These are phyloP conservation scores for Itoplectis maculator DNA, from an alignment of 2,888 invertebrate genomes.

Conservation along the genomic window DNA sequence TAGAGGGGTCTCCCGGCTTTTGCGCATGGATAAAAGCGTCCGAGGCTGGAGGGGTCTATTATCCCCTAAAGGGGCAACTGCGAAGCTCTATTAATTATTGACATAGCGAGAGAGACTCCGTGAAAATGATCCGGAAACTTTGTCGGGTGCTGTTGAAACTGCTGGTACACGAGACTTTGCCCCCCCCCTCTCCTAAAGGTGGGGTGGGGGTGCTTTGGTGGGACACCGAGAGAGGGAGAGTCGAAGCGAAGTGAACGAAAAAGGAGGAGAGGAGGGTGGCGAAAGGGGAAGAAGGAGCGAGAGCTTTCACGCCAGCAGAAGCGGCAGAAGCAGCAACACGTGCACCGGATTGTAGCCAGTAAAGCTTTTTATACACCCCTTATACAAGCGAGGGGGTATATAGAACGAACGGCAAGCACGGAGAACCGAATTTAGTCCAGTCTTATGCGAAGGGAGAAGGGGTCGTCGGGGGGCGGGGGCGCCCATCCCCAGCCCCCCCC, in stretches of 20 bases:
- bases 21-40: constrained; percentile 1
- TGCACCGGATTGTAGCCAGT: constrained; percentile 70
- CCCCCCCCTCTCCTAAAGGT: background rate
- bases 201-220: background rate
- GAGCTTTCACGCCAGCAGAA: constrained; percentile 64
- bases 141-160: constrained; percentile 28
- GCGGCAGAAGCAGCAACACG: constrained; percentile 66
- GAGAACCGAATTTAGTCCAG: constrained; percentile 65
- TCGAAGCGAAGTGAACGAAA: constrained; percentile 39
- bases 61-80: background rate
- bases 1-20: background rate
- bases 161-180: constrained; percentile 5
- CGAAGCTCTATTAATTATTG: constrained; percentile 40
- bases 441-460: constrained; percentile 49
- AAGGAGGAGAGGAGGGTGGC: constrained; percentile 19
- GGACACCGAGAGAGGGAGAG: constrained; percentile 6
- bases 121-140: constrained; percentile 48
- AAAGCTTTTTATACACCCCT: constrained; percentile 71
- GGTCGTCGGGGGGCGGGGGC: background rate
- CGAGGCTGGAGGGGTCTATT: constrained; percentile 13
- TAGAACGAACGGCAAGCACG: constrained; percentile 55
- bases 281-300: constrained; percentile 39
- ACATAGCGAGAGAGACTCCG: constrained; percentile 33
- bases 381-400: constrained; percentile 55
- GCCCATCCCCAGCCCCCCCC: constrained; percentile 13